Evolutionary conservation across 2,113 vertebrate genomes (phyloP).

Genomic region (Dolichallabes microphthalmus): DNA sequence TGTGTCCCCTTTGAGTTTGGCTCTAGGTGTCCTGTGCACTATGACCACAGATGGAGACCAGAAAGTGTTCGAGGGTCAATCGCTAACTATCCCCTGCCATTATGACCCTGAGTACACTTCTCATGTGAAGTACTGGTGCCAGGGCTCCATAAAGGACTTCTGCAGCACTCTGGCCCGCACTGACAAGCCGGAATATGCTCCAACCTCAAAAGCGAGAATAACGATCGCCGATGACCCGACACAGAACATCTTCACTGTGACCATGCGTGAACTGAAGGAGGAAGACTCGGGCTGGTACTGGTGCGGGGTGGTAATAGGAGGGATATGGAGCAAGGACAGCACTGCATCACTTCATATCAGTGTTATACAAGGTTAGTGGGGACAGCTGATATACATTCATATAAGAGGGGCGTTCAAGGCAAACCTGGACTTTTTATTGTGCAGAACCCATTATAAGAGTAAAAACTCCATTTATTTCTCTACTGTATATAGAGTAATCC

Average conservation of each 20-base stretch:
- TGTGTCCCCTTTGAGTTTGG: conserved; percentile 4
- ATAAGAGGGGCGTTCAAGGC: too few relatives aligned
- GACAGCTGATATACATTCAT: not conserved
- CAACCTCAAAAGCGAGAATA: conserved; percentile 43
- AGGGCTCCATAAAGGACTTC: conserved; percentile 62
- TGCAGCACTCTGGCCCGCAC: conserved; percentile 67
- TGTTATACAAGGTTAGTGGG: conserved; percentile 67
- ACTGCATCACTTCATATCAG: conserved; percentile 59
- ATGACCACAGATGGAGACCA: conserved; percentile 55
- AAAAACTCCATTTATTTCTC: too few relatives aligned
- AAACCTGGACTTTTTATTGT: too few relatives aligned
- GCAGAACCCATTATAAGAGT: too few relatives aligned
- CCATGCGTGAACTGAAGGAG: conserved; percentile 64
- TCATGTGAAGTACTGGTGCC: conserved; percentile 75
- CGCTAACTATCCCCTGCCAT: conserved; percentile 64
- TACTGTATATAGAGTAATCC: too few relatives aligned
- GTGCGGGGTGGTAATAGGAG: conserved; percentile 69
- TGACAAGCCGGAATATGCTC: conserved; percentile 28
- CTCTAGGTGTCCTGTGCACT: conserved; percentile 15
- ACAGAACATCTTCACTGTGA: conserved; percentile 69
- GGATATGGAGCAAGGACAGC: conserved; percentile 60
- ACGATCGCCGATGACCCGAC: conserved; percentile 64
- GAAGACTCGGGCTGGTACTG: conserved; percentile 68
- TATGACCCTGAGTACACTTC: conserved; percentile 67
- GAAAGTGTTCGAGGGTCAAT: conserved; percentile 62